Evolutionary conservation across 2,797 vertebrate genomes (phyloP), one percentile per base, ranked within the genome.

Genomic region (Argya squamiceps): DNA sequence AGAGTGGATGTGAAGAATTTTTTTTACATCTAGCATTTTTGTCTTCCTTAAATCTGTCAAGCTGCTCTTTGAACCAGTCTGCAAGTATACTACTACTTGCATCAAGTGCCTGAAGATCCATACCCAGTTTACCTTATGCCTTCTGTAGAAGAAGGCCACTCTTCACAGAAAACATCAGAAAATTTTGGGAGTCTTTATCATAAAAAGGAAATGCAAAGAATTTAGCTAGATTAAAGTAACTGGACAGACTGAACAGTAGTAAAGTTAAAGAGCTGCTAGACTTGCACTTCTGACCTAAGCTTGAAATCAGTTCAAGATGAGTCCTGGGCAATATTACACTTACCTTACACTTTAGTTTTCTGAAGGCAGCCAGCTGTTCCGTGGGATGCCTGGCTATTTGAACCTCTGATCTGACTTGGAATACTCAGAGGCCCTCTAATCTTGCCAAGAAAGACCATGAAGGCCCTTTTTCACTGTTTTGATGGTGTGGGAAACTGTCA

Each of bases 81-180:
- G 21, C 22, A 67, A 74, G 10, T 53, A 41, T 46, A 24, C 11
- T 11, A 17, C 7, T 37, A 12, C 15, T 39, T 39, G 7, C 1
- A 6, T 18, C 11, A 23, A 27, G 4, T 47, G 8, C 8, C 37
- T 68, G 34, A 53, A 91, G 27, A 50, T 58, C 9, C 17, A 68
- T 12, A 8, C 5, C 1, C 9, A 50, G 12, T 55, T 80, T 73
- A 60, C 5, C 3, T 34, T 27, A 6, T 1, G 1, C 26, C 3
- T 49, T 30, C 29, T 49, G 4, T 30, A 39, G 13, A 46, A 55
- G 23, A 30, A 21, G 4, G 7, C 4, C 9, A 55, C 4, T 10
- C 19, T 50, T 81, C 12, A 2, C 41, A 70, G 53, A 71, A 63
- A 85, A 56, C 13, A 63, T 2, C 9, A 41, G 46, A 49, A 73